phyloP scores from a whole-genome alignment of 2,113 vertebrate genomes.

The Cyanoramphus novaezelandiae region DNA sequence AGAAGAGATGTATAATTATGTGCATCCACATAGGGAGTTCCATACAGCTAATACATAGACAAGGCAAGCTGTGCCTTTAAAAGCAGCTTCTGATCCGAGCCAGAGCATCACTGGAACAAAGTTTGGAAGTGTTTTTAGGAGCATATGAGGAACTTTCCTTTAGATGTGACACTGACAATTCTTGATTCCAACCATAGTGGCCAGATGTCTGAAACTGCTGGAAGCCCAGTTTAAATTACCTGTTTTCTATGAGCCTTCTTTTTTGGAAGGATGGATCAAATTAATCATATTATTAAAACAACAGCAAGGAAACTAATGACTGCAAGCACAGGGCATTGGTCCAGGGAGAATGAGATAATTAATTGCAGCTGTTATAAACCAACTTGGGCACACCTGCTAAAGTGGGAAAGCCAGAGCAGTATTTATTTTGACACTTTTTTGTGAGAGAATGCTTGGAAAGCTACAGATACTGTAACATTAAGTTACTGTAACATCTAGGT shows the following conservation, averaged over 20 bases:
- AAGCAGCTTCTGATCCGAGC: background rate
- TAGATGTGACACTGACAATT: background rate
- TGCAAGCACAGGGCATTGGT: background rate
- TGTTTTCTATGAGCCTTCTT: background rate
- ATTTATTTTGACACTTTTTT: conserved; percentile 46
- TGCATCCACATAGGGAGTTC: background rate
- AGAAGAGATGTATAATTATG: background rate
- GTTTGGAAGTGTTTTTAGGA: background rate
- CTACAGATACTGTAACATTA: background rate
- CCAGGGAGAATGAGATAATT: conserved; percentile 12
- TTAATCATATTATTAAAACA: conserved; percentile 15
- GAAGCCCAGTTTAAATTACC: background rate
- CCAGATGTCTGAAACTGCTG: background rate
- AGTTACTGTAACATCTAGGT: no score
- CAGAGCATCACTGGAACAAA: background rate
- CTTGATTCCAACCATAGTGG: background rate
- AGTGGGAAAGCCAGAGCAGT: background rate
- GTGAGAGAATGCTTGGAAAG: conserved; percentile 15
- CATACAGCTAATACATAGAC: background rate
- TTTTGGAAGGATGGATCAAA: background rate
- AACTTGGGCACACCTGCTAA: conserved; percentile 19
- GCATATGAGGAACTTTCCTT: background rate
- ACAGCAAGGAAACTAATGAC: background rate
- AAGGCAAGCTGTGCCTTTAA: background rate
- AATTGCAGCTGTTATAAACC: background rate